Evolutionary conservation across 2,888 invertebrate genomes (phyloP).

Genomic region (Melieria picta): DNA sequence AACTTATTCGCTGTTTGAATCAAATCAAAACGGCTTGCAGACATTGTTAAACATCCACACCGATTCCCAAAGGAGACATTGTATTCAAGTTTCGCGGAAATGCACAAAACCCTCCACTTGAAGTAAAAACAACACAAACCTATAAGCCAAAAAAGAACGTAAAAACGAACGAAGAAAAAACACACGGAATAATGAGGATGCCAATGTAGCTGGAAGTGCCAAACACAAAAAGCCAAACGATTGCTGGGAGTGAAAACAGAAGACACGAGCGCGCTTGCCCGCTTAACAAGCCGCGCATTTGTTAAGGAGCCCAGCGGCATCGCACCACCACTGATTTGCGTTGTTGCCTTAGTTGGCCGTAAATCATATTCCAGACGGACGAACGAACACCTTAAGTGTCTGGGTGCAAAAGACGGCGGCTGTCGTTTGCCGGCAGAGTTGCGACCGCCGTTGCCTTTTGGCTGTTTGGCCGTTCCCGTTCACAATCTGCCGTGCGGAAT

Average conservation of each 20-base stretch:
- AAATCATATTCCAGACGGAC: conserved; percentile 19
- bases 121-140: no score
- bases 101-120: no score
- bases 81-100: conserved; percentile 1
- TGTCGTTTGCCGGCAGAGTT: no score
- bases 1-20: conserved; percentile 8
- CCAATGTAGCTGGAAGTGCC: conserved; percentile 5
- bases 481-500: conserved; percentile 11
- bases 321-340: conserved; percentile 10
- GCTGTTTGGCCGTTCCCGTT: not conserved
- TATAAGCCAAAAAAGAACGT: no score
- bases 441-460: not conserved
- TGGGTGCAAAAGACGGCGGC: no score
- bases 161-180: not conserved
- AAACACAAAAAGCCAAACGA: no score
- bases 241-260: no score
- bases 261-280: conserved; percentile 1
- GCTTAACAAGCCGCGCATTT: conserved; percentile 24
- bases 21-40: conserved; percentile 17
- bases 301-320: conserved; percentile 10
- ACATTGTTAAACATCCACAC: conserved; percentile 20
- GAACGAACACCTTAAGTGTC: not conserved
- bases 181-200: conserved; percentile 15
- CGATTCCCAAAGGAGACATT: conserved; percentile 24
- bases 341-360: conserved; percentile 1